phyloP scores from a whole-genome alignment of 2,797 vertebrate species.

The Microctenopoma stevenorrisi region DNA sequence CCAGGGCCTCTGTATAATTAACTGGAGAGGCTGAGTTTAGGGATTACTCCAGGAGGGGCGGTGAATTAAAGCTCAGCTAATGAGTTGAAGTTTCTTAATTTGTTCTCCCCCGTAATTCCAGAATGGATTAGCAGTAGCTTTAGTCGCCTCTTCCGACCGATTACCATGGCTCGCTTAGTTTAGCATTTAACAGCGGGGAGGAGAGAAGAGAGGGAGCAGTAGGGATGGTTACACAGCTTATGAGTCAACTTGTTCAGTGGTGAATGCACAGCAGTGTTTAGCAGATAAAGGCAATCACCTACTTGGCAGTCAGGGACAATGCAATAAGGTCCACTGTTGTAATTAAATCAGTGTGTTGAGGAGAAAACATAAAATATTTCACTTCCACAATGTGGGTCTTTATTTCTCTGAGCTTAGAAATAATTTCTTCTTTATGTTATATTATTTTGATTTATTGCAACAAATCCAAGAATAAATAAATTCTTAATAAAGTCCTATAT shows the following conservation, averaged over 20 bases:
- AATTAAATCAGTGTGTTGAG: constrained; percentile 50
- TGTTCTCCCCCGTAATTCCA: constrained; percentile 86
- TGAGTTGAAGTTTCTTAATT: constrained; percentile 89
- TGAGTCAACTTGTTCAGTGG: constrained; percentile 61
- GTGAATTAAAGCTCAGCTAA: constrained; percentile 86
- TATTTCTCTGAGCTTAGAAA: background rate
- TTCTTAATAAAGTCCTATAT: background rate
- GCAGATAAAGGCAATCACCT: constrained; percentile 64
- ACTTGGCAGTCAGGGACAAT: constrained; percentile 44
- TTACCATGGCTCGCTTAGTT: constrained; percentile 77
- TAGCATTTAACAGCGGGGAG: constrained; percentile 60
- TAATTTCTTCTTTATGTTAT: background rate
- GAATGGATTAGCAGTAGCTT: constrained; percentile 87
- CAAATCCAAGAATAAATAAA: background rate
- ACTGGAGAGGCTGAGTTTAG: constrained; percentile 83
- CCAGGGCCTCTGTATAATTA: constrained; percentile 81
- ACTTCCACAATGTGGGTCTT: background rate
- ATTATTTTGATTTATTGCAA: constrained; percentile 7
- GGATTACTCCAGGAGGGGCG: constrained; percentile 85
- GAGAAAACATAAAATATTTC: constrained; percentile 2
- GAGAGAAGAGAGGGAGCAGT: constrained; percentile 53
- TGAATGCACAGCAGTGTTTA: constrained; percentile 60
- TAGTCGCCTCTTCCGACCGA: constrained; percentile 82
- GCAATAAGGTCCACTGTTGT: constrained; percentile 37
- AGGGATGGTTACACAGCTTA: constrained; percentile 70